phyloP scores from a whole-genome alignment of 2,888 invertebrate species.

The Nomada ruficornis region DNA sequence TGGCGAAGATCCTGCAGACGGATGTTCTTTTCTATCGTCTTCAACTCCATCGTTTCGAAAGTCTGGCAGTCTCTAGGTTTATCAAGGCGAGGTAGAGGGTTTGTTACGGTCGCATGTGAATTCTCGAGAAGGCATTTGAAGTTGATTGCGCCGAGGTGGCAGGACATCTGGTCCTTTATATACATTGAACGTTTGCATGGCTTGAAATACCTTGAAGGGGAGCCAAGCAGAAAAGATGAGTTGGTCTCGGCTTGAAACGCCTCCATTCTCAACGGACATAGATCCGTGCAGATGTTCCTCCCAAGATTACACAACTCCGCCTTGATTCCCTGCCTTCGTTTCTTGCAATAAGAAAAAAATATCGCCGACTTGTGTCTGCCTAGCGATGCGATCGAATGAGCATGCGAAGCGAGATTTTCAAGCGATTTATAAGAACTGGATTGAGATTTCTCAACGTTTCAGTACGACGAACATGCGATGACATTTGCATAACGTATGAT shows the following conservation, averaged over 20 bases:
- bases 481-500: too few relatives aligned
- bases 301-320: constrained; percentile 54
- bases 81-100: constrained; percentile 19
- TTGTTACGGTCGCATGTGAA: constrained; percentile 69
- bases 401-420: neutral
- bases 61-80: constrained; percentile 40
- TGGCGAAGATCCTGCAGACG: neutral
- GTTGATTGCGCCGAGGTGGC: constrained; percentile 71
- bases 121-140: constrained; percentile 68
- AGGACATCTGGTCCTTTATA: constrained; percentile 73
- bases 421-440: neutral
- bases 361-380: too few relatives aligned
- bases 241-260: constrained; percentile 65
- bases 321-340: constrained; percentile 45
- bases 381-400: neutral
- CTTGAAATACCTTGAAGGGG: constrained; percentile 68
- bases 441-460: neutral
- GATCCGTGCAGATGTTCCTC: constrained; percentile 68
- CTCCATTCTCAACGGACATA: constrained; percentile 61
- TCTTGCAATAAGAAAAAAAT: constrained; percentile 17
- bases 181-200: constrained; percentile 66
- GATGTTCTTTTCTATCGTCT: constrained; percentile 26
- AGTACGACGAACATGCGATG: too few relatives aligned
- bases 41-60: constrained; percentile 34
- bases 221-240: constrained; percentile 62